Percentiles rank a stretch among this genome's conserved stretches.
Evolutionary conservation across 2,113 vertebrate genomes (phyloP).

Genomic region (Diadophis punctatus): DNA sequence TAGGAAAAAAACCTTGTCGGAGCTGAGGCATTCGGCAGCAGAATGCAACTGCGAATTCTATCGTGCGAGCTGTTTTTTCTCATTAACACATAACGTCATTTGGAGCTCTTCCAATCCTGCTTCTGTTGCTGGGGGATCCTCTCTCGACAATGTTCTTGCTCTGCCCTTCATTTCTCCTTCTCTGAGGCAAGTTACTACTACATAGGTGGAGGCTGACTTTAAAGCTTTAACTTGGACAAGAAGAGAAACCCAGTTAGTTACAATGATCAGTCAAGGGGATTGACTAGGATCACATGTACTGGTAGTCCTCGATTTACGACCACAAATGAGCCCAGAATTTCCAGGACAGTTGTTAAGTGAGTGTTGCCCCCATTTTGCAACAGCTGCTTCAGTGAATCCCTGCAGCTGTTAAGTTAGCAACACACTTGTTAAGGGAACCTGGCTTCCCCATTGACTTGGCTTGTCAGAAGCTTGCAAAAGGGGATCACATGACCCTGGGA

Average conservation of each 20-base stretch:
- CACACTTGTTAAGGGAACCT: background rate
- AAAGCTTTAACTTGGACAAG: background rate
- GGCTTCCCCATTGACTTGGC: background rate
- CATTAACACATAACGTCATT: background rate
- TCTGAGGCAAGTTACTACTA: background rate
- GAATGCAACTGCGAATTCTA: conserved; percentile 12
- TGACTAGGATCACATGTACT: background rate
- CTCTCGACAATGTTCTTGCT: background rate
- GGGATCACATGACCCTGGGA: background rate
- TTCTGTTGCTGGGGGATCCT: conserved; percentile 5
- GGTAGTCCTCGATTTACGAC: background rate
- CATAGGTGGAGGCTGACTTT: background rate
- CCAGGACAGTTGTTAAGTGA: background rate
- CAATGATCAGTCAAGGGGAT: background rate
- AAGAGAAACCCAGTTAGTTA: background rate
- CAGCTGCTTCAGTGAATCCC: background rate
- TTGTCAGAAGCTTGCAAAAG: background rate
- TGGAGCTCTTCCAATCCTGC: background rate
- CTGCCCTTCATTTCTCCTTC: background rate
- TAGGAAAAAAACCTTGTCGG: background rate
- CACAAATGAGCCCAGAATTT: background rate
- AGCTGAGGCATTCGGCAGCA: background rate
- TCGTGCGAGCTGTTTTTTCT: background rate
- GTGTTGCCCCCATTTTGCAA: background rate
- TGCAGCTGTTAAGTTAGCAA: background rate